phyloP scores from a whole-genome alignment of 1,140 invertebrate species.

The Euborellia annulipes region DNA sequence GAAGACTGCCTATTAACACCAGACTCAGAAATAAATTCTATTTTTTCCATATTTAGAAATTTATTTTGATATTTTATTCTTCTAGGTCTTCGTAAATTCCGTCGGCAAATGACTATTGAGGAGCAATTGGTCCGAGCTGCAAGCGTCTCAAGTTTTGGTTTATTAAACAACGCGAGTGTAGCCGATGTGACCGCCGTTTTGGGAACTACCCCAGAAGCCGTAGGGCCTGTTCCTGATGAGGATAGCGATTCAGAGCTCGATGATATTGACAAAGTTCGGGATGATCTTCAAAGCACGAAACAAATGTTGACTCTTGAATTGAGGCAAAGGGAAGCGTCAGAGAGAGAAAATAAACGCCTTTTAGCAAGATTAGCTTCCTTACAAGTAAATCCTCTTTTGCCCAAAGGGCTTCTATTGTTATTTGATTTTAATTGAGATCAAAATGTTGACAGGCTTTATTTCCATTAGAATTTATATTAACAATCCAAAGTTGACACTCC shows the following conservation, averaged over 20 bases:
- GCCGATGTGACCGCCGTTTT: constrained; percentile 34
- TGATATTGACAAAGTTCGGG: constrained; percentile 77
- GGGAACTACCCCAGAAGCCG: constrained; percentile 26
- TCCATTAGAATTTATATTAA: no score
- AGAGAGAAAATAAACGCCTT: constrained; percentile 71
- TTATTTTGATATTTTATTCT: constrained; percentile 7
- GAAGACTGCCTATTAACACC: not conserved
- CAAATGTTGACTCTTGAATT: constrained; percentile 75
- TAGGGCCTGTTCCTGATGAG: constrained; percentile 33
- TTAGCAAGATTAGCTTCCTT: constrained; percentile 26
- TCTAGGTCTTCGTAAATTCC: constrained; percentile 62
- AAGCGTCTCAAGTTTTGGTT: no score
- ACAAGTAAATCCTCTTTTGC: no score
- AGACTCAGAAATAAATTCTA: not conserved
- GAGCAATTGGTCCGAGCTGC: constrained; percentile 42
- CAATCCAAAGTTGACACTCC: no score
- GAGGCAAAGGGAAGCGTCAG: constrained; percentile 68
- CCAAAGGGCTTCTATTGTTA: no score
- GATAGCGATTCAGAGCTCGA: constrained; percentile 62
- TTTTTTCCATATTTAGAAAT: no score
- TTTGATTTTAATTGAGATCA: no score
- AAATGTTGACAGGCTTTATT: no score
- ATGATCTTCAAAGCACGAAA: constrained; percentile 80
- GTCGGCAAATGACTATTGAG: constrained; percentile 73
- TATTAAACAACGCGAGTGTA: constrained; percentile 53